Evolutionary conservation across 2,888 invertebrate genomes (phyloP), one percentile per base, ranked within the genome.

Genomic region (Zygaena filipendulae): DNA sequence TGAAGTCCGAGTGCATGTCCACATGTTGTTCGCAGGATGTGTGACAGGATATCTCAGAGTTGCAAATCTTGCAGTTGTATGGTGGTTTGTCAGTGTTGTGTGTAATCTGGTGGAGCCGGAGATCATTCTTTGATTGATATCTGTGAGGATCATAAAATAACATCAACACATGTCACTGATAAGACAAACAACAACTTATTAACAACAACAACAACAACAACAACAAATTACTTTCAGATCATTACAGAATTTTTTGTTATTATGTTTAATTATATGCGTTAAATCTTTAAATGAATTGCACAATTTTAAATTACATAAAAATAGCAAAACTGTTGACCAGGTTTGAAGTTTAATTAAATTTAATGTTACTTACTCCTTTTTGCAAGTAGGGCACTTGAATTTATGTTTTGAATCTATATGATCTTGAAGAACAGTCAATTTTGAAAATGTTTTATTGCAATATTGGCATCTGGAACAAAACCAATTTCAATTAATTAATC

Each of bases 11-110:
- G 41, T 74, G 75, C 16, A 60, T 39, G 11, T 74, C 66, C 0
- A 74, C 54, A 29, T 79, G 77, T 13, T 46, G 33, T 35, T 71
- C 66, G 29, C 72, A 75, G 26, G 49, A 45, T 9, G 63, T 66
- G 0, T 59, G 38, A 6, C 51, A 56, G 14, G 52, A 45, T 9
- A 79, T 58, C 3, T 46, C 36, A 8, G 51, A 39, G 8, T 54
- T 42, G 33, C 77, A 77, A 3, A 45, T 47, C 20, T 52, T 50
- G 41, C 77, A 79, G 18, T 54, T 42, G 32, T 63, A 71, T 0
- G 74, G 71, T 2, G 68, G 66, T 11, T 51, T 49, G 10, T 54
- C 52, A 4, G 47, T 47, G n/a, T 52, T 52, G 39, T 75, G 77
- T 21, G 63, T 42, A 13, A 62, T 51, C 42, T 66, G 49, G 42